Base-by-base conservation (phyloP, 53 echinoderm and acorn worm species). In the Paracentrotus lividus region DNA sequence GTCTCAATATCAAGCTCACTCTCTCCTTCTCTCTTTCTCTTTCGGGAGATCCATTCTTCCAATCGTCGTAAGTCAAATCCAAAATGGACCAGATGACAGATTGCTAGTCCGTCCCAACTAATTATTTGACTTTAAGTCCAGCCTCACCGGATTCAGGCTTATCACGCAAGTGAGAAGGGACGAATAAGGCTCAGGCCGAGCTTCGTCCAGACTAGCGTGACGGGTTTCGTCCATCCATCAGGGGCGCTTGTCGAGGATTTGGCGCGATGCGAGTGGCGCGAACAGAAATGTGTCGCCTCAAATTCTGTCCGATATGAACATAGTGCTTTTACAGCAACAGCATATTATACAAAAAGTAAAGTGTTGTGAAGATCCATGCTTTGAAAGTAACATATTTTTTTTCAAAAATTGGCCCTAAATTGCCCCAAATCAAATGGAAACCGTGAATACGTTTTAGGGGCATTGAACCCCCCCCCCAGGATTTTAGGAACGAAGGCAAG, bases 31-130 rank as follows among this genome's bases (percentile, higher is more conserved):
- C 86, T 55, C 1, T 2, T 34, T 56, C 56, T 56, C 86, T 31
- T 21, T 38, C 54, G 33, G 33, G 54, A 18, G 33, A 86, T 56
- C 56, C 56, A 86, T 61, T 57, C 44, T 27, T 54, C 87, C 87
- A 34, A 55, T 87, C 89, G 61, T 88, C 64, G 44, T 61, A 55
- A 64, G 89, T 55, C 89, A 89, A 61, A 90, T 90, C 91, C 91
- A 90, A 90, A 90, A 90, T 90, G 91, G 68, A 60, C 75, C 91
- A 72, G 91, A 69, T 90, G 91, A 90, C 91, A 90, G 91, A 90
- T 90, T 68, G 91, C 68, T 90, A 72, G 91, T 90, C 91, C 91
- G 75, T 52, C 49, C 64, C 91, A 90, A 90, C 91, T 90, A 90
- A 90, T 90, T 90, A 90, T 90, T 90, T 90, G 91, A 90, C 68